phyloP scores from a whole-genome alignment of 2,113 vertebrate genomes.

The Galbula dea region DNA sequence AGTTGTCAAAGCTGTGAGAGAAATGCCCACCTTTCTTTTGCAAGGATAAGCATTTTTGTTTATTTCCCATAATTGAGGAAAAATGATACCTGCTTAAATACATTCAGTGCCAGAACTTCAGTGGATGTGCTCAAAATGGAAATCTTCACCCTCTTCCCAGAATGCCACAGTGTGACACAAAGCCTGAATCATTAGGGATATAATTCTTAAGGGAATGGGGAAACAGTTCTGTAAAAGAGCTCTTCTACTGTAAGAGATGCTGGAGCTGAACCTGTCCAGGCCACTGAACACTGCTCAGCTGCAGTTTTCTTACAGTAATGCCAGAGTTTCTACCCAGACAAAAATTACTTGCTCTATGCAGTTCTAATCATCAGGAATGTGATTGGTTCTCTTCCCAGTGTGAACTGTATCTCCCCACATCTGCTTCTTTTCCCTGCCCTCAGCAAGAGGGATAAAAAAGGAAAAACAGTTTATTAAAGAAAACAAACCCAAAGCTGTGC shows the following conservation, averaged over 20 bases:
- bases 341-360: background rate
- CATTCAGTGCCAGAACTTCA: background rate
- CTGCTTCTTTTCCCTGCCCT: background rate
- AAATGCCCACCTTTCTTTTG: background rate
- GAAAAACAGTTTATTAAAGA: slow-evolving; percentile 23
- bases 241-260: background rate
- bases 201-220: background rate
- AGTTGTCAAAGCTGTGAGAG: background rate
- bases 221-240: background rate
- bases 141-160: background rate
- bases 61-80: background rate
- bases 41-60: background rate
- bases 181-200: background rate
- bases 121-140: background rate
- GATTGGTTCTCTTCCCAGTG: background rate
- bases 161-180: background rate
- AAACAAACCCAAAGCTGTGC: slow-evolving; percentile 39
- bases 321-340: background rate
- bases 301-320: background rate
- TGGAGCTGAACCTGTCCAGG: background rate
- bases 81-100: background rate
- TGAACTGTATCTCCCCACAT: background rate
- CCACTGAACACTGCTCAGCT: background rate
- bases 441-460: background rate
- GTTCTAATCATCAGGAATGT: background rate